Evolutionary conservation across 2,888 invertebrate species (phyloP).

Genomic region (Acleris emargana): DNA sequence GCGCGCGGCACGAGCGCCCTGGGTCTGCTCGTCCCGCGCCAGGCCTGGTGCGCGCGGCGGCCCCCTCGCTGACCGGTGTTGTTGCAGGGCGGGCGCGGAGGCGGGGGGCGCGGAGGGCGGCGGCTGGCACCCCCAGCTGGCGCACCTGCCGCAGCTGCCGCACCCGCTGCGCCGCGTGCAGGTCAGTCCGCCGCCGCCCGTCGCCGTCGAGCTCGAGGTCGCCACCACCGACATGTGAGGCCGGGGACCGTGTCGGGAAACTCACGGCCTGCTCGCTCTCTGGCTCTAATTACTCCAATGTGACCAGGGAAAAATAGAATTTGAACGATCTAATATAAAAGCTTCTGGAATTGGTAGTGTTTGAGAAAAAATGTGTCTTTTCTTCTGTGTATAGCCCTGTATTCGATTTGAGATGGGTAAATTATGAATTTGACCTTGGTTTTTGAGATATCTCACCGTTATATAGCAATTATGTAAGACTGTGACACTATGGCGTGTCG

Average conservation of each 20-base stretch:
- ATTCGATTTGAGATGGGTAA: background rate
- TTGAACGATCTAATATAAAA: background rate
- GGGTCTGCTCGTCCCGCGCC: too few species aligned
- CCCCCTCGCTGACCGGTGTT: too few species aligned
- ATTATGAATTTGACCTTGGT: background rate
- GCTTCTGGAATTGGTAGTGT: background rate
- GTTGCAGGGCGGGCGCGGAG: too few species aligned
- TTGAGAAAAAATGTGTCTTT: background rate
- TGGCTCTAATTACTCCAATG: too few species aligned
- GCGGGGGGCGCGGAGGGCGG: conserved; percentile 33
- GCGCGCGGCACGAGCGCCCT: too few species aligned
- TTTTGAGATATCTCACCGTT: background rate
- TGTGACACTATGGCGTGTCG: background rate
- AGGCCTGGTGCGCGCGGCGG: too few species aligned
- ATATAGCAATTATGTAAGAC: background rate
- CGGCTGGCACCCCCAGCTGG: conserved; percentile 78
- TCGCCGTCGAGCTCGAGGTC: conserved; percentile 75
- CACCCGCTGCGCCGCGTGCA: conserved; percentile 56
- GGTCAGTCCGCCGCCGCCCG: conserved; percentile 63
- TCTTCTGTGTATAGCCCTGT: background rate
- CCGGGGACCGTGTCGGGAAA: too few species aligned
- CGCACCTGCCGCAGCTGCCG: conserved; percentile 75
- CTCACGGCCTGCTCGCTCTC: too few species aligned
- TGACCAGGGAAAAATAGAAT: background rate
- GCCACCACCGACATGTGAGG: conserved; percentile 74